Evolutionary conservation across 1,140 invertebrate genomes (phyloP), one percentile per base, ranked within the genome.

Genomic region (Anoplophora glabripennis): DNA sequence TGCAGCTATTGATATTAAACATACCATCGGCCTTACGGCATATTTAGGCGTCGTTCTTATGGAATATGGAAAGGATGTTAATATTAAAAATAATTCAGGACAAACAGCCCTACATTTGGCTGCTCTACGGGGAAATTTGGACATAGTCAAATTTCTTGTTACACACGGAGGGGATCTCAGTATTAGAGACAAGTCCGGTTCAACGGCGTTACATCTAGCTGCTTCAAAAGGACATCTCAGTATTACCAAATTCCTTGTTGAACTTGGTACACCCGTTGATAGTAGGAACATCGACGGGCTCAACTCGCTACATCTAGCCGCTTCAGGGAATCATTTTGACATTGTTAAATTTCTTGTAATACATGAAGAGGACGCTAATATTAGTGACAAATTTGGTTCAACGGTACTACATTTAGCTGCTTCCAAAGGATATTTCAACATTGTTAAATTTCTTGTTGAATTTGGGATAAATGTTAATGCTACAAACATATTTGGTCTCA

Each of bases 171-270:
- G 54, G 11, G 47, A 57, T 15, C 11, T 65, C 14, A 42, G 59
- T 51, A 44, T 38, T 41, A 48, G 11, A 36, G 54, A 63, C 44
- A 52, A 57, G n/a, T n/a, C n/a, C n/a, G n/a, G n/a, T n/a, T n/a
- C n/a, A 46, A 61, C 12, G 15, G 57, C 78, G 0, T 71, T 83
- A 3, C 77, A 80, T 59, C 64, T 79, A 17, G 80, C 81, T 33
- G 77, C 3, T 28, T 28, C 77, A 57, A 77, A 77, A 61, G 77
- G 76, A 1, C 76, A 81, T 52, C 64, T 69, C 21, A 73, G 77
- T 28, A 76, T 82, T 8, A 61, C 59, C 15, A 55, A 37, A 37
- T 45, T 57, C 35, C 36, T 74, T 28, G 5, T 28, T 28, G 21
- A 3, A 3, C 5, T 28, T 28, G 21, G 21, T 28, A n/a, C 36